Conservation (phyloP, 2,888 invertebrate genomes). For the Dynastes maya region DNA sequence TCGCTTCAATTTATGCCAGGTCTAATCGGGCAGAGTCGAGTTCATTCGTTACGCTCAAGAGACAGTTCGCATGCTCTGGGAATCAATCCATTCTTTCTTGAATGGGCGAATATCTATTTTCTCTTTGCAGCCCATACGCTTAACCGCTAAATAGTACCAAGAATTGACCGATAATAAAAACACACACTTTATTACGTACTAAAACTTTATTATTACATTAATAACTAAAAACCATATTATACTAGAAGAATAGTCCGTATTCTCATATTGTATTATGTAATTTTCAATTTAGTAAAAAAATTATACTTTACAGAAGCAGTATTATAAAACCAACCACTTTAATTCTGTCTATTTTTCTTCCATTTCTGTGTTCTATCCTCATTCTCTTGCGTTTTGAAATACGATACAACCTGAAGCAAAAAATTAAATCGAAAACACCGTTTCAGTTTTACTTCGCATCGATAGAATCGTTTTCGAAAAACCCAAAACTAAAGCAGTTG, state of each 20-base stretch:
- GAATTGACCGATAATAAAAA: constrained; percentile 23
- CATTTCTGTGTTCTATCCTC: background rate
- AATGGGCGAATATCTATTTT: too few relatives aligned
- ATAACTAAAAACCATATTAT: constrained; percentile 68
- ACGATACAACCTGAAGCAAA: background rate
- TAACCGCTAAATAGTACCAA: background rate
- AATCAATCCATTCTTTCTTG: too few relatives aligned
- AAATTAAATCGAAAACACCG: background rate
- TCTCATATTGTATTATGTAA: constrained; percentile 61
- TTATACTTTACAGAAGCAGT: constrained; percentile 68
- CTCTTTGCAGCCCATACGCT: too few relatives aligned
- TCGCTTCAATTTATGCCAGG: too few relatives aligned
- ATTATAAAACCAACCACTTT: constrained; percentile 54
- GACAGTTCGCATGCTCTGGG: too few relatives aligned
- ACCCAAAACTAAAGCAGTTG: constrained; percentile 53
- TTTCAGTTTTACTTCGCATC: too few relatives aligned
- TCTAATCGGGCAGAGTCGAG: too few relatives aligned
- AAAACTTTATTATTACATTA: constrained; percentile 68
- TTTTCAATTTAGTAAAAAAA: constrained; percentile 66
- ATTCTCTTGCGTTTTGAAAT: background rate
- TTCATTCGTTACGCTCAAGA: too few relatives aligned
- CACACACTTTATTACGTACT: constrained; percentile 62
- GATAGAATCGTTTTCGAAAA: background rate
- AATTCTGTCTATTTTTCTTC: constrained; percentile 30
- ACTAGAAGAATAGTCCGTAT: constrained; percentile 71